These are phyloP conservation scores for Siniperca chuatsi DNA, from an alignment of 2,113 vertebrate species.

Conservation along the genomic window DNA sequence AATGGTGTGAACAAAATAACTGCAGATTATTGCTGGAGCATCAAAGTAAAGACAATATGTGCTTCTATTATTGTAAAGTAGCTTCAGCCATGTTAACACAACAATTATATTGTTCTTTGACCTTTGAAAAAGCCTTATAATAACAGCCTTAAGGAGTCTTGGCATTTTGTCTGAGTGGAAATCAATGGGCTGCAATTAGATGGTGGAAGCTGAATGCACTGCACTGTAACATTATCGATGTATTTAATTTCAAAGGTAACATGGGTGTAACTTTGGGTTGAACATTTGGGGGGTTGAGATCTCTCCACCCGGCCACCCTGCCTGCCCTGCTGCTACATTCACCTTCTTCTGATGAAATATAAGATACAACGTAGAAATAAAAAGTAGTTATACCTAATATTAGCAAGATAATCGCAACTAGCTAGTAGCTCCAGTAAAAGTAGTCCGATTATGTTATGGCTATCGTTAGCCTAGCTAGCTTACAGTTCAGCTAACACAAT, in stretches of 20 bases:
- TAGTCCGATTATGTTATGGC: no score
- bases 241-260: conserved; percentile 22
- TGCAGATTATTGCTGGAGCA: background rate
- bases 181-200: conserved; percentile 67
- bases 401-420: no score
- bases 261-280: no score
- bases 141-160: conserved; percentile 34
- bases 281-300: no score
- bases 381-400: no score
- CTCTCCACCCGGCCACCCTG: no score
- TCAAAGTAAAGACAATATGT: background rate
- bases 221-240: conserved; percentile 33
- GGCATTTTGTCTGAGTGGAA: conserved; percentile 67
- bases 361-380: no score
- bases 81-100: conserved; percentile 24
- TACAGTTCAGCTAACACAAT: no score
- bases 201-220: conserved; percentile 30
- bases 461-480: no score
- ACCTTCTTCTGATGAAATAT: no score
- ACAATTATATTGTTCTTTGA: conserved; percentile 34
- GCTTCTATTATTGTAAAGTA: background rate
- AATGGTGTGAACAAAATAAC: background rate
- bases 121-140: conserved; percentile 48
- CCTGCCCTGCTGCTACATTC: no score
- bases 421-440: no score